These are phyloP conservation scores for Limenitis arthemis DNA, from an alignment of 2,888 invertebrate genomes.

Conservation along the genomic window DNA sequence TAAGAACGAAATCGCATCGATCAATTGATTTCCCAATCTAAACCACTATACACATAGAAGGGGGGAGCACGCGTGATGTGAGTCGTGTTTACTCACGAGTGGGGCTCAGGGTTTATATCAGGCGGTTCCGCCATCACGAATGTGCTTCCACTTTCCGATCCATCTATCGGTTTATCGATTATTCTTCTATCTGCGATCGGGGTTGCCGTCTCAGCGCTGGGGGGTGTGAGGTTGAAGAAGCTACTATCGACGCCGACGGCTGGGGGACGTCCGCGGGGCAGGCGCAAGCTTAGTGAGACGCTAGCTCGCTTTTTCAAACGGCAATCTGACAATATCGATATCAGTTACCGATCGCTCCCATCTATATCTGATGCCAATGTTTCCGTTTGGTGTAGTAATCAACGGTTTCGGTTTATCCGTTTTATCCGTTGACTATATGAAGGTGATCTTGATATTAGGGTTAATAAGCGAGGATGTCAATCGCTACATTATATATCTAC, in stretches of 20 bases:
- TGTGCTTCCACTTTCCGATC: constrained; percentile 15
- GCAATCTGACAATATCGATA: constrained; percentile 59
- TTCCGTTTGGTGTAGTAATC: constrained; percentile 2
- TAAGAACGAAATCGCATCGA: background rate
- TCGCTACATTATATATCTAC: constrained; percentile 21
- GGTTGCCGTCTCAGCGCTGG: constrained; percentile 58
- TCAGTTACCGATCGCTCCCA: constrained; percentile 20
- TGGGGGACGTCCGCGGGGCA: constrained; percentile 61
- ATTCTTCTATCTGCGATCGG: constrained; percentile 40
- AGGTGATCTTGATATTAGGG: constrained; percentile 21
- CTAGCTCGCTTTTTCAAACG: constrained; percentile 62
- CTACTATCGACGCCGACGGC: constrained; percentile 51
- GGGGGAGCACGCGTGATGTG: constrained; percentile 41
- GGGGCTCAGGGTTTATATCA: constrained; percentile 60
- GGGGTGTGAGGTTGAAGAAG: constrained; percentile 62
- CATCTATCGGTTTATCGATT: constrained; percentile 25
- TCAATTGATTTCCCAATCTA: constrained; percentile 24
- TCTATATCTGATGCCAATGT: background rate
- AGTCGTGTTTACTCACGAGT: constrained; percentile 64
- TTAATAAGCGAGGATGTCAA: constrained; percentile 36
- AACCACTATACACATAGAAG: constrained; percentile 5
- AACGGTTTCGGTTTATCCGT: background rate
- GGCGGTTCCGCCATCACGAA: constrained; percentile 50
- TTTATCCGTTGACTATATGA: constrained; percentile 2
- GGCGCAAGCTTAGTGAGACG: constrained; percentile 54